These are phyloP conservation scores for Butorides virescens DNA, from an alignment of 2,113 vertebrate genomes.

Conservation along the genomic window DNA sequence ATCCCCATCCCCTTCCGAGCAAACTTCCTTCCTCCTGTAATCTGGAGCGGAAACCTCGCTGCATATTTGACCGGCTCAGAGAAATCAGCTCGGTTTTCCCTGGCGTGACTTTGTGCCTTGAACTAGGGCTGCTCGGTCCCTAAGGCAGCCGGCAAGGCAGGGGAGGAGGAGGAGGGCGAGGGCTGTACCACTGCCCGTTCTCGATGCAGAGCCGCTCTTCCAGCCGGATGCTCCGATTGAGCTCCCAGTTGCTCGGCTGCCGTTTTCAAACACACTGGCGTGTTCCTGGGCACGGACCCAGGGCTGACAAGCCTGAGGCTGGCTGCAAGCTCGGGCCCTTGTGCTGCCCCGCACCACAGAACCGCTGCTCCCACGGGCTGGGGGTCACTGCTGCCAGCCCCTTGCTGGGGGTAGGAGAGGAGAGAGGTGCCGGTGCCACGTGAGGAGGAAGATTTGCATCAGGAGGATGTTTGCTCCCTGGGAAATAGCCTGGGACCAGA, in stretches of 20 bases:
- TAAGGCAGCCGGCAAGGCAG: neutral
- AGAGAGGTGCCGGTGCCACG: neutral
- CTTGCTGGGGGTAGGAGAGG: rapidly evolving
- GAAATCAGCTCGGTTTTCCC: neutral
- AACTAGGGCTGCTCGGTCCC: neutral
- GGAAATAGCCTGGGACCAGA: neutral
- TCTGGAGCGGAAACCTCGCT: conserved; percentile 58
- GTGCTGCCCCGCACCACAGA: rapidly evolving
- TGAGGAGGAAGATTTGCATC: neutral
- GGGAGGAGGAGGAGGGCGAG: neutral
- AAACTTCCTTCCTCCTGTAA: conserved; percentile 67
- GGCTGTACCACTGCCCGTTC: neutral
- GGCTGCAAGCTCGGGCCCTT: neutral
- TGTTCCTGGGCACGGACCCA: neutral
- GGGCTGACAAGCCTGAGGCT: neutral
- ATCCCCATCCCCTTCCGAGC: conserved; percentile 71
- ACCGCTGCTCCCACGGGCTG: neutral
- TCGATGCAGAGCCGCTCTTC: rapidly evolving
- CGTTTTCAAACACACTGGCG: neutral
- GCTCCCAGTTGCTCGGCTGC: neutral
- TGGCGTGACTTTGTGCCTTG: conserved; percentile 25
- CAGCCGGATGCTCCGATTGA: neutral
- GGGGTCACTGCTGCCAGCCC: neutral
- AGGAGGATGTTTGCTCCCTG: neutral
- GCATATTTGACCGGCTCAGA: conserved; percentile 23